Conservation (phyloP, 2,113 vertebrate genomes). For the Pseudopipra pipra region DNA sequence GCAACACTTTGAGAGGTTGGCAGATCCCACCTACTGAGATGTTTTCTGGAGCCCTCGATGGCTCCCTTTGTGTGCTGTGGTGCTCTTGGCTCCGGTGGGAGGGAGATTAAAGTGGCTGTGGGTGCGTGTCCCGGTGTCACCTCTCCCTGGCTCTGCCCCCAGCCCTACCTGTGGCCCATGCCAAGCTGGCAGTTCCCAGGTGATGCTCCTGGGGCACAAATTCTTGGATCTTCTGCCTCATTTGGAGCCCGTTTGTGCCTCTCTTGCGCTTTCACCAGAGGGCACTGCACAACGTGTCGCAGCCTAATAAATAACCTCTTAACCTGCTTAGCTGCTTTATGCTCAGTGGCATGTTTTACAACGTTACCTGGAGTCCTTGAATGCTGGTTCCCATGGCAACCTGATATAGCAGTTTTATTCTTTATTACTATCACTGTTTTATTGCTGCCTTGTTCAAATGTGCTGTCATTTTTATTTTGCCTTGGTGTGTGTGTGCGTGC, state of each 20-base stretch:
- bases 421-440: slow-evolving; percentile 73
- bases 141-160: neutral
- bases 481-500: neutral
- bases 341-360: slow-evolving; percentile 72
- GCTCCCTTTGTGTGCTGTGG: rapidly evolving
- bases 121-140: neutral
- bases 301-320: slow-evolving; percentile 73
- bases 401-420: slow-evolving; percentile 70
- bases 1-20: neutral
- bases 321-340: slow-evolving; percentile 73
- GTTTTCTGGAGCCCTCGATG: rapidly evolving
- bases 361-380: slow-evolving; percentile 73
- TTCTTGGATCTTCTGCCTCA: rapidly evolving
- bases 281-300: slow-evolving; percentile 64
- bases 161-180: rapidly evolving
- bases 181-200: neutral
- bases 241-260: neutral
- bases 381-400: slow-evolving; percentile 72
- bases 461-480: slow-evolving; percentile 69
- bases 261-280: slow-evolving; percentile 65
- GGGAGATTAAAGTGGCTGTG: rapidly evolving
- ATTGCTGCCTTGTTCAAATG: slow-evolving; percentile 70
- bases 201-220: rapidly evolving
- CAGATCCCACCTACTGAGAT: neutral
- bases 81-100: neutral